Conservation (phyloP, 2,113 vertebrate species). For the Natator depressus region DNA sequence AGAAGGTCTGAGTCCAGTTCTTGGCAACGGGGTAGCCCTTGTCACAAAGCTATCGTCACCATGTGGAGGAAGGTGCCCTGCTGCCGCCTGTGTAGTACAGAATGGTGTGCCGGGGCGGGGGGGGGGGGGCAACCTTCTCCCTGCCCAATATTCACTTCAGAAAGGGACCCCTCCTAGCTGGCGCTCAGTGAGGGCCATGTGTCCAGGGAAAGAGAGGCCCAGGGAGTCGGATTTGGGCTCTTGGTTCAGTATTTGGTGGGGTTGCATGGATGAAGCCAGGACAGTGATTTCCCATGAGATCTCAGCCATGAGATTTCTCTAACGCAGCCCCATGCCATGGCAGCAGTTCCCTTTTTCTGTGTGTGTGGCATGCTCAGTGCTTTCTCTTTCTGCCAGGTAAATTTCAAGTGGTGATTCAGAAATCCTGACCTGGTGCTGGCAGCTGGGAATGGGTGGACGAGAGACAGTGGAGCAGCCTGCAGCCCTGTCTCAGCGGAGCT, state of each 20-base stretch:
- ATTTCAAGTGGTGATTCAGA: slow-evolving; percentile 87
- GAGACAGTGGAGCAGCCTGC: not conserved
- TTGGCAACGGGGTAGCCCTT: too few species aligned
- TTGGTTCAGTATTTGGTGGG: not conserved
- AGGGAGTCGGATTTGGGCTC: not conserved
- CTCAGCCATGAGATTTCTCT: not conserved
- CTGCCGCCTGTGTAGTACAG: too few species aligned
- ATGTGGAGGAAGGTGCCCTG: too few species aligned
- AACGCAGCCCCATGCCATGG: not conserved
- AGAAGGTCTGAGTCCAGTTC: not conserved
- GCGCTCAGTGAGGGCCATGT: not conserved
- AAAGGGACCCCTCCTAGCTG: not conserved
- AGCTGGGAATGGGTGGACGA: not conserved
- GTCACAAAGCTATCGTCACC: too few species aligned
- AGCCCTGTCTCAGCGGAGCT: not conserved
- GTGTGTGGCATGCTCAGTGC: not conserved
- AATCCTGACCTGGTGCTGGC: slow-evolving; percentile 22
- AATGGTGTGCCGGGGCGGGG: too few species aligned
- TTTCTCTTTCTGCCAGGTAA: slow-evolving; percentile 77
- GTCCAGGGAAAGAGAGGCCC: not conserved
- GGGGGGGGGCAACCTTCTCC: not conserved
- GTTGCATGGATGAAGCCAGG: not conserved
- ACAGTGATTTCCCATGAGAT: not conserved
- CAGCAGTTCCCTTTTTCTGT: not conserved
- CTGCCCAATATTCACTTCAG: not conserved